Conservation (phyloP, 2,113 vertebrate species). For the Onychorhynchus coronatus region DNA sequence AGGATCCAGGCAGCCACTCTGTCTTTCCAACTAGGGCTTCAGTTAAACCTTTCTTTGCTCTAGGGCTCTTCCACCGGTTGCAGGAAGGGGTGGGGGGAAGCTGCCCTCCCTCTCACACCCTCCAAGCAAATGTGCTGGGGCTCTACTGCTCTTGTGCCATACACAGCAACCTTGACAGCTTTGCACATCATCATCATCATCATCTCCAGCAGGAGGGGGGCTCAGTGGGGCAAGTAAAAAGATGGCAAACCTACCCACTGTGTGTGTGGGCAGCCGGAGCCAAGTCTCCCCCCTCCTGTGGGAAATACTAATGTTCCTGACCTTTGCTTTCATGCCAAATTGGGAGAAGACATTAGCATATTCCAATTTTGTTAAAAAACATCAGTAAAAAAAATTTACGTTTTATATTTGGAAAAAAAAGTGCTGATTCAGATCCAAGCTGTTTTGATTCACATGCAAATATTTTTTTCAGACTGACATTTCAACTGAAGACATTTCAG, state of each 20-base stretch:
- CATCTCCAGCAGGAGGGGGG: background rate
- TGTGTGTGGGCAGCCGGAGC: background rate
- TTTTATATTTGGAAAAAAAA: conserved; percentile 13
- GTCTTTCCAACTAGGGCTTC: background rate
- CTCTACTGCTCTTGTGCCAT: background rate
- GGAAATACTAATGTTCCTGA: conserved; percentile 16
- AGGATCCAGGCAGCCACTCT: background rate
- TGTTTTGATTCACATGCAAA: background rate
- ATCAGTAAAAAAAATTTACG: background rate
- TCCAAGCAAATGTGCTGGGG: accelerated
- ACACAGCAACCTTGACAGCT: background rate
- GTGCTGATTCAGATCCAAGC: conserved; percentile 1
- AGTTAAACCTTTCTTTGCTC: conserved; percentile 5
- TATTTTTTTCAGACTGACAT: conserved; percentile 39
- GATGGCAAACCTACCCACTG: background rate
- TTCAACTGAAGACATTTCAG: conserved; percentile 48
- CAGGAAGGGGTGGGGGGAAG: background rate
- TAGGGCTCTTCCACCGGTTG: background rate
- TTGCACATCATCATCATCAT: background rate
- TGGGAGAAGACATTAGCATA: background rate
- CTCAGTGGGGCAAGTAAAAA: background rate
- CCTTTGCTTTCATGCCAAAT: conserved; percentile 1
- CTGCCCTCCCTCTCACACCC: background rate
- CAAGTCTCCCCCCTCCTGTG: background rate
- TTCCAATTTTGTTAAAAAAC: background rate